Evolutionary conservation across 2,888 invertebrate species (phyloP).

Genomic region (Galeopsomyia nigrocyanea): DNA sequence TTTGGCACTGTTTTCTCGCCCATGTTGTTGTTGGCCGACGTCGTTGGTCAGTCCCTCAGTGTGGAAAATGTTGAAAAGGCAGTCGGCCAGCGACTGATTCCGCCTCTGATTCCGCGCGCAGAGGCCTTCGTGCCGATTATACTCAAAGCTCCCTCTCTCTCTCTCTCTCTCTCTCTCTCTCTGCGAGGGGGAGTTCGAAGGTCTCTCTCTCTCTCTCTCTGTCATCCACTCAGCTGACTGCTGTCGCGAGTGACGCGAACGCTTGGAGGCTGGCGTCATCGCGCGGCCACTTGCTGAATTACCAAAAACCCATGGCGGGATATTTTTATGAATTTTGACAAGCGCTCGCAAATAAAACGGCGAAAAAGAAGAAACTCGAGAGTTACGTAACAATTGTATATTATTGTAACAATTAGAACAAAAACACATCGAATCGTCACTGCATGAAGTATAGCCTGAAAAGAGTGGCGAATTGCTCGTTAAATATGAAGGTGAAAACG

Average conservation of each 20-base stretch:
- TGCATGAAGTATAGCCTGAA: slow-evolving; percentile 47
- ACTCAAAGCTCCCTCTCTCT: no score
- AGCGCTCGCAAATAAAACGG: no score
- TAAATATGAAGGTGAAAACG: slow-evolving; percentile 79
- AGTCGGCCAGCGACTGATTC: slow-evolving; percentile 9
- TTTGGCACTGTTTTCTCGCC: slow-evolving; percentile 62
- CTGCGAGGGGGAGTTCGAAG: no score
- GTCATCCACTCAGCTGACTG: no score
- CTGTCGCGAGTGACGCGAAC: no score
- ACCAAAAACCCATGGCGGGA: no score
- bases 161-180: no score
- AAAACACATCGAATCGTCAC: not conserved
- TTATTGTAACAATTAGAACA: not conserved
- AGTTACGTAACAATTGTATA: no score
- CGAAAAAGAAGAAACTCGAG: not conserved
- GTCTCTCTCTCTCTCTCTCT: no score
- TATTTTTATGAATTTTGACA: no score
- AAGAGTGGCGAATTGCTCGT: slow-evolving; percentile 73
- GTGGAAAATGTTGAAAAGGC: not conserved
- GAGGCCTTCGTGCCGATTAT: not conserved
- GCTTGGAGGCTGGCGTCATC: no score
- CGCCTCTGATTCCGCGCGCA: not conserved
- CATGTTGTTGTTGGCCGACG: slow-evolving; percentile 34
- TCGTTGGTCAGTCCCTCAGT: slow-evolving; percentile 10
- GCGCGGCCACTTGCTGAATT: no score